phyloP scores from a whole-genome alignment of 1,140 invertebrate species.

The Mya arenaria region DNA sequence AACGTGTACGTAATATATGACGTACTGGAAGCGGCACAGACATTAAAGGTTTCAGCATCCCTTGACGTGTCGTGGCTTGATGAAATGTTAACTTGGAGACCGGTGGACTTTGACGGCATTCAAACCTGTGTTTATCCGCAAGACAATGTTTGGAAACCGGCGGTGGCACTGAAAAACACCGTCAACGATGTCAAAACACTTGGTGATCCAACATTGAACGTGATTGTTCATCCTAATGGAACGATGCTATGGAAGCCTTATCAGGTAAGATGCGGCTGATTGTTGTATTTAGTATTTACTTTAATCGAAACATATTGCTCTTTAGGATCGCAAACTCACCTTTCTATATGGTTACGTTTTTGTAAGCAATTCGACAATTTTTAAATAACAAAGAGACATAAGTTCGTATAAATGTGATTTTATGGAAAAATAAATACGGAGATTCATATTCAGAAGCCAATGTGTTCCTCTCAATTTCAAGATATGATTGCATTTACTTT shows the following conservation, averaged over 20 bases:
- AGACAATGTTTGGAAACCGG: slow-evolving; percentile 25
- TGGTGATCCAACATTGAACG: neutral
- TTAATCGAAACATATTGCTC: too few relatives aligned
- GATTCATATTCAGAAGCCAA: too few relatives aligned
- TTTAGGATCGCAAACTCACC: too few relatives aligned
- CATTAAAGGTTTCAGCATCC: neutral
- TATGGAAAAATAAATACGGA: too few relatives aligned
- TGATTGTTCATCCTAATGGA: neutral
- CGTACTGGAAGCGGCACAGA: neutral
- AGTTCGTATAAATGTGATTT: too few relatives aligned
- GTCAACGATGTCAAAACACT: neutral
- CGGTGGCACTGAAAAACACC: slow-evolving; percentile 4
- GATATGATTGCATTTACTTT: too few relatives aligned
- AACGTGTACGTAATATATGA: neutral
- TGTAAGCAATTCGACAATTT: too few relatives aligned
- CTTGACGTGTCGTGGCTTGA: neutral
- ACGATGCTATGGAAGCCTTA: neutral
- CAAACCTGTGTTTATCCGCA: slow-evolving; percentile 9
- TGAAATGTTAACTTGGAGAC: neutral
- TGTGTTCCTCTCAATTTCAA: too few relatives aligned
- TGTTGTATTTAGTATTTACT: too few relatives aligned
- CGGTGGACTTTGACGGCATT: neutral
- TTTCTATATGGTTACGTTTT: too few relatives aligned
- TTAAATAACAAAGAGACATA: too few relatives aligned
- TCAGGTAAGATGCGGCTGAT: slow-evolving; percentile 3